Evolutionary conservation across 2,797 vertebrate genomes (phyloP), one percentile per base, ranked within the genome.

Genomic region (Leucoraja ocellata): DNA sequence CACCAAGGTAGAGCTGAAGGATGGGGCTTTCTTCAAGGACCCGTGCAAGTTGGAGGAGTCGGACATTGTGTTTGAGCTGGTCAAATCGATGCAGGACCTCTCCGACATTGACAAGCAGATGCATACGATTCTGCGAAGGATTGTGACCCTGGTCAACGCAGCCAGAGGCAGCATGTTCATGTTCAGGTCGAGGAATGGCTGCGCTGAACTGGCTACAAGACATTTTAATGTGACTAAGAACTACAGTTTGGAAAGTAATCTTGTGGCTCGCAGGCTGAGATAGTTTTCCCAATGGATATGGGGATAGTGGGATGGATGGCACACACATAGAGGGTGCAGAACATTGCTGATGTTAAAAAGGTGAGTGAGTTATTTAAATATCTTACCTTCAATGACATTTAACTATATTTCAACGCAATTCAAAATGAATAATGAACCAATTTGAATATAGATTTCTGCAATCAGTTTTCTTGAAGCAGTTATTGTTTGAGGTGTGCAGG

Each of bases 281-380:
- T 96, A 61, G 98, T 99, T 94, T 98, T 99, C 94, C 97, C 98
- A 2, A 93, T 97, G 90, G 98, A 99, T n/a, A 96, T 97, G 0
- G 98, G 99, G 16, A 94, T 99, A 93, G 98, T 98, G 0, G 98
- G 98, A 61, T 96, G 96, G 95, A 97, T 97, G 39, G 98, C 98
- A 68, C 97, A 96, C 36, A 95, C 91, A 97, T 96, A 98, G 97
- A 99, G 98, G 96, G 93, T 96, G 13, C 96, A 97, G 93, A 99
- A 97, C 95, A 91, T 99, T 46, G 96, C 98, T 0, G 98, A 99
- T 94, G 97, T 99, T 76, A 95, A 96, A 93, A 97, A 98, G 98
- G 99, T 98, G 96, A 96, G 97, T 95, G 18, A 73, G 71, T 32
- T 16, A 28, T 28, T 91, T 18, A 54, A 83, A 83, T 54, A 39